phyloP scores from a whole-genome alignment of 2,797 vertebrate species.

The Cirrhinus molitorella region DNA sequence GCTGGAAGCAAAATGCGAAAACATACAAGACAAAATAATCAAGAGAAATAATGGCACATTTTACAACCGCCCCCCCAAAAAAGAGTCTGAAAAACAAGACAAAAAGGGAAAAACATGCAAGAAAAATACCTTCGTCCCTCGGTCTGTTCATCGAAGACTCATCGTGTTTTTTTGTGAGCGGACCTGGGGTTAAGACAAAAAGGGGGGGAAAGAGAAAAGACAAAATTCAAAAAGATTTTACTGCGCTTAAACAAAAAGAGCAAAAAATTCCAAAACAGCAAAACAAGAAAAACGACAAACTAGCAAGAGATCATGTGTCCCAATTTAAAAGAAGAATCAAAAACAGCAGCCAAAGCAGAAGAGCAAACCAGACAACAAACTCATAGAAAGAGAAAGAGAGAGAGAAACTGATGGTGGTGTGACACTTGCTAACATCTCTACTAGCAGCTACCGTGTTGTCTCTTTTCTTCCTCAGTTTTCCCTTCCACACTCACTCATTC shows the following conservation, averaged over 20 bases:
- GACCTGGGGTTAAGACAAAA: constrained; percentile 86
- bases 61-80: constrained; percentile 52
- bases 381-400: constrained; percentile 54
- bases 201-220: constrained; percentile 79
- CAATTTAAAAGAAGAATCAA: constrained; percentile 57
- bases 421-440: constrained; percentile 63
- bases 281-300: constrained; percentile 64
- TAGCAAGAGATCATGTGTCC: constrained; percentile 51
- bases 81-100: constrained; percentile 68
- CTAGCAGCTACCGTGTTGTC: constrained; percentile 60
- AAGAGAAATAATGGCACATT: constrained; percentile 37
- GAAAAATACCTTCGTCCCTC: constrained; percentile 94
- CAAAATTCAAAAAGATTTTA: constrained; percentile 74
- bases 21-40: constrained; percentile 41
- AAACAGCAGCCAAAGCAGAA: constrained; percentile 62
- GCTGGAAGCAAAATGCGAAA: constrained; percentile 44
- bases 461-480: constrained; percentile 57
- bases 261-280: constrained; percentile 63
- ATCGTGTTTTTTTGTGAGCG: constrained; percentile 93
- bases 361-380: constrained; percentile 58
- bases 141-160: constrained; percentile 91
- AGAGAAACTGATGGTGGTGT: constrained; percentile 65
- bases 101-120: constrained; percentile 71
- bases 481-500: constrained; percentile 67
- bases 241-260: constrained; percentile 66